phyloP scores from a whole-genome alignment of 2,113 vertebrate species.

The Aleadryas rufinucha region DNA sequence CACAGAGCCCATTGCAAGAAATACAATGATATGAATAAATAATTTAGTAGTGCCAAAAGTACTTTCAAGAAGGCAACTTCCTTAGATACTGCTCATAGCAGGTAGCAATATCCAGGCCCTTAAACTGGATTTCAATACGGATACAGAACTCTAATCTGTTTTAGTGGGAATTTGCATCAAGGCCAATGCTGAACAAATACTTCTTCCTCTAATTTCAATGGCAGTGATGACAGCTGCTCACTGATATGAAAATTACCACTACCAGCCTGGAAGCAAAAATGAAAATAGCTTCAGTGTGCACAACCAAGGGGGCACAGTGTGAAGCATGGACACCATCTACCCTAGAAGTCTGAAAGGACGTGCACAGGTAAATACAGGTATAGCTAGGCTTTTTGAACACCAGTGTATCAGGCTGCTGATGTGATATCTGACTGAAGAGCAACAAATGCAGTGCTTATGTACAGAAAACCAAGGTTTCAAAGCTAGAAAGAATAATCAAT shows the following conservation, averaged over 20 bases:
- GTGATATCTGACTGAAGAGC: not conserved
- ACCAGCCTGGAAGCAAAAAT: not conserved
- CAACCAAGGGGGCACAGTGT: not conserved
- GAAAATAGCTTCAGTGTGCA: not conserved
- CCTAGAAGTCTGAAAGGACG: not conserved
- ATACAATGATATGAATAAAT: not conserved
- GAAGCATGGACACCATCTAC: not conserved
- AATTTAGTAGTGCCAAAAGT: not conserved
- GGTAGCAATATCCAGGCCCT: not conserved
- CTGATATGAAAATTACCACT: not conserved
- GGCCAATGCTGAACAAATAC: not conserved
- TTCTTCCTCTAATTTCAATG: not conserved
- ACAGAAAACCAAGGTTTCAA: not conserved
- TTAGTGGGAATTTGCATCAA: not conserved
- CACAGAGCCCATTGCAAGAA: not conserved
- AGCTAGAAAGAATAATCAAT: not conserved
- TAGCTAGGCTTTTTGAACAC: not conserved
- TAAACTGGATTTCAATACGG: not conserved
- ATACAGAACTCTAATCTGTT: not conserved
- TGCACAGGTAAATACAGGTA: not conserved
- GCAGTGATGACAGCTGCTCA: not conserved
- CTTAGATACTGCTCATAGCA: not conserved
- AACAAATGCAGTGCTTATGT: not conserved
- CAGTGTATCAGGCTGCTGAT: not conserved
- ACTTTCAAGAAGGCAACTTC: not conserved